Base-by-base conservation (phyloP, 2,888 invertebrate genomes). In the Boloria euphrosyne region DNA sequence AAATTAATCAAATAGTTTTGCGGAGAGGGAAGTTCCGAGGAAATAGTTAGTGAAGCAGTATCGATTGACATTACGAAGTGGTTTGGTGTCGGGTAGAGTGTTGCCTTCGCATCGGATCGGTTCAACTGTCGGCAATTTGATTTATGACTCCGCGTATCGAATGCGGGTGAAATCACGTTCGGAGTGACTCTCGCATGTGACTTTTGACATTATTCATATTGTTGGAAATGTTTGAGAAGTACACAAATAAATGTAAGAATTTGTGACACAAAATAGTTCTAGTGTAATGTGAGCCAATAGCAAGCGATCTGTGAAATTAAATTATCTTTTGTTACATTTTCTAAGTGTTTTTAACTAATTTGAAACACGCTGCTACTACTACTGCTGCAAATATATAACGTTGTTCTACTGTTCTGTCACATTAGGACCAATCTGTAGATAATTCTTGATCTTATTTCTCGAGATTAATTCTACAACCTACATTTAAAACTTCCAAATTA, bases 161-260 rank as follows among this genome's bases (percentile, higher is more conserved):
- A 57, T 57, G 57, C 46, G 57, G 46, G 31, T 0, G 31, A n/a
- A 57, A 27, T 57, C 57, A 57, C 57, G 27, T 57, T 27, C n/a
- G n/a, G 7, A 57, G 57, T 46, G 27, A 46, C 22, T 57, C 57
- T 60, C 66, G 60, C 59, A 63, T 62, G 59, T 62, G 58, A 62
- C 59, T 38, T 54, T 57, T 27, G 43, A 44, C 44, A 57, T 57
- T 57, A 57, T 44, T 55, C 44, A 46, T 57, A 57, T 46, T 27
- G 14, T 16, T 22, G 6, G 57, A 46, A 46, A 27, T 57, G n/a
- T 57, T 46, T 46, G n/a, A 57, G 38, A 38, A 52, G 27, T 52
- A 38, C 31, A 38, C 31, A 38, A 38, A 38, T 38, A 38, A 38
- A 38, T 38, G 31, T 38, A 10, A 38, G 31, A 38, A 10, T 10